A percentile compares a stretch with the other conserved stretches of the same genome.
phyloP scores from a whole-genome alignment of 2,797 vertebrate genomes.

The Ctenosaura bakeri region DNA sequence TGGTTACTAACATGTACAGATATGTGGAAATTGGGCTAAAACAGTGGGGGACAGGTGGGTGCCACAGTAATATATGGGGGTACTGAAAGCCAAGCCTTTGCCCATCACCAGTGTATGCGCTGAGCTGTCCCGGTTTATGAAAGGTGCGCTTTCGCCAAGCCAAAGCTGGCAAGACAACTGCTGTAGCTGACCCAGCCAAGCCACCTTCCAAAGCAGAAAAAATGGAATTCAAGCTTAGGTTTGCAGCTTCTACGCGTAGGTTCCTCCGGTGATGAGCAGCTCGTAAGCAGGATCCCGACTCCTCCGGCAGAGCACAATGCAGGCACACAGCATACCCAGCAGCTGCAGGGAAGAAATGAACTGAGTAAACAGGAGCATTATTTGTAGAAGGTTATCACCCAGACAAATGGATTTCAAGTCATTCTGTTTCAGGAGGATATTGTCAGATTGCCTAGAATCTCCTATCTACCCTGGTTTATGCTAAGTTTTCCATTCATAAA shows the following conservation, averaged over 20 bases:
- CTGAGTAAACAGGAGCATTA: constrained; percentile 20
- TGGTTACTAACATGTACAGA: constrained; percentile 67
- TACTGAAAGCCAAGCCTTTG: constrained; percentile 75
- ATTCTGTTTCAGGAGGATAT: not conserved
- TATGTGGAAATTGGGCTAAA: constrained; percentile 72
- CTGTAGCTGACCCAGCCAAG: constrained; percentile 73
- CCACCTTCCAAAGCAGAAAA: constrained; percentile 75
- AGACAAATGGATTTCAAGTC: not conserved
- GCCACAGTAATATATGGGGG: constrained; percentile 55
- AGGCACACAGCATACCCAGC: constrained; percentile 95
- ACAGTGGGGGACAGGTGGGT: constrained; percentile 36
- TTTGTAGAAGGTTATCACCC: not conserved
- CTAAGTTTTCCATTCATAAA: not conserved
- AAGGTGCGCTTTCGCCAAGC: constrained; percentile 82
- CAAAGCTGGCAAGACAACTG: constrained; percentile 80
- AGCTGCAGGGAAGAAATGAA: constrained; percentile 81
- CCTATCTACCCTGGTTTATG: not conserved
- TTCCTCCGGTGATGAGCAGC: constrained; percentile 91
- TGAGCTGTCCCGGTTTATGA: constrained; percentile 76
- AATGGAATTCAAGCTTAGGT: constrained; percentile 60
- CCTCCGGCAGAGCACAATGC: constrained; percentile 91
- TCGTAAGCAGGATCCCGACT: constrained; percentile 93
- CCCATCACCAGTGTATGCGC: constrained; percentile 81
- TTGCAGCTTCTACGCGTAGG: constrained; percentile 83
- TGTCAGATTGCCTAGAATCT: not conserved